Evolutionary conservation across 2,888 invertebrate species (phyloP).

Genomic region (Amorpha juglandis): DNA sequence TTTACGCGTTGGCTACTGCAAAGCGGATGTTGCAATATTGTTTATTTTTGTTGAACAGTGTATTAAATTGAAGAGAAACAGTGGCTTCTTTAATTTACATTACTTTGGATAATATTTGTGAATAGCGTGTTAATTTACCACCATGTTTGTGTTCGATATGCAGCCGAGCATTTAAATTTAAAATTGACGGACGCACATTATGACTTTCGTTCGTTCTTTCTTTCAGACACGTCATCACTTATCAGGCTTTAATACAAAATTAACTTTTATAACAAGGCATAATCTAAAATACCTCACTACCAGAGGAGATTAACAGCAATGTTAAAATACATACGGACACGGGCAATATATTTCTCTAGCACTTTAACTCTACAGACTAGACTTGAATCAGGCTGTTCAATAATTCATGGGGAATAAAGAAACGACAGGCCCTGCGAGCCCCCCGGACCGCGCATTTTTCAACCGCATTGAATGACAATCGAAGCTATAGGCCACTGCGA

Average conservation of each 20-base stretch:
- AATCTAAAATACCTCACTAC: neutral
- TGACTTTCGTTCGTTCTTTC: no score
- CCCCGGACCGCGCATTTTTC: slow-evolving; percentile 78
- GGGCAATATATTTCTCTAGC: slow-evolving; percentile 44
- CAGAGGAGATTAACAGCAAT: slow-evolving; percentile 26
- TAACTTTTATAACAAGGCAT: neutral
- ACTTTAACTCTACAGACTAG: slow-evolving; percentile 48
- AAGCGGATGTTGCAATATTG: neutral
- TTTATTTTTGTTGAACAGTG: slow-evolving; percentile 11
- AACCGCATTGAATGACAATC: slow-evolving; percentile 60
- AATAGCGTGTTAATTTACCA: no score
- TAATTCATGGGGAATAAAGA: slow-evolving; percentile 76
- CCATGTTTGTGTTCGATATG: no score
- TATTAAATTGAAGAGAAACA: neutral
- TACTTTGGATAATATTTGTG: no score
- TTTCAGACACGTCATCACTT: no score
- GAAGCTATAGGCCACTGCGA: slow-evolving; percentile 33
- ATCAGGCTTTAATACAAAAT: neutral
- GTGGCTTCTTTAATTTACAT: neutral
- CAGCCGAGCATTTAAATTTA: no score
- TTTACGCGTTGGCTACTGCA: neutral
- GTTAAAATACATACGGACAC: slow-evolving; percentile 25
- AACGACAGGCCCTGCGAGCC: slow-evolving; percentile 64
- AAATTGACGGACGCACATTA: no score
- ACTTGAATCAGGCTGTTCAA: slow-evolving; percentile 72